Evolutionary conservation across 2,113 vertebrate species (phyloP).

Genomic region (Gila orcuttii): DNA sequence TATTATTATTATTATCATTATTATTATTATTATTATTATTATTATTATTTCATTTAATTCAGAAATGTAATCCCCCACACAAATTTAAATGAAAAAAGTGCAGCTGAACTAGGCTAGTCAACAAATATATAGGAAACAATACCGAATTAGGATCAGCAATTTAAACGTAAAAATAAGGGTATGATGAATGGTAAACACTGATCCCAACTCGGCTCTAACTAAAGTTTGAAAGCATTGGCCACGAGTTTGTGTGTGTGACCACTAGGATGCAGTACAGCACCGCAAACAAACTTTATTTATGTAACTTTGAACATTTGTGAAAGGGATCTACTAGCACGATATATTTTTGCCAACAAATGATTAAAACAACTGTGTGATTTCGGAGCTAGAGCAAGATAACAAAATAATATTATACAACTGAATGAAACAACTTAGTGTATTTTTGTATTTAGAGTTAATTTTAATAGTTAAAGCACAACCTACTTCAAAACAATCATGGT

Average conservation of each 20-base stretch:
- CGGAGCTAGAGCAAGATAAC: neutral
- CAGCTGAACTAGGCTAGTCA: no score
- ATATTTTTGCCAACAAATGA: neutral
- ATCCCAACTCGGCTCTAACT: no score
- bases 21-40: neutral
- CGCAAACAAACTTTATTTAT: neutral
- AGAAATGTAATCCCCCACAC: neutral
- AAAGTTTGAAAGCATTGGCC: neutral
- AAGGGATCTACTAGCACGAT: neutral
- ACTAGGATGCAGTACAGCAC: slow-evolving; percentile 29
- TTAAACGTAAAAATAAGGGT: no score
- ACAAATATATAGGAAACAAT: no score
- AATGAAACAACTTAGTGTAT: neutral
- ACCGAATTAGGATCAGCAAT: no score
- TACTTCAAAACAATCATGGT: neutral
- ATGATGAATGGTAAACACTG: no score
- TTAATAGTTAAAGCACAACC: neutral
- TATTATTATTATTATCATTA: neutral
- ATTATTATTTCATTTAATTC: neutral
- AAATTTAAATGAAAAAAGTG: no score
- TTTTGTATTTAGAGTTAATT: neutral
- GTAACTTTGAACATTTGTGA: neutral
- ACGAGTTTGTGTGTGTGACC: neutral
- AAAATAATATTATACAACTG: neutral
- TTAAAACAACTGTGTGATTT: neutral